phyloP scores from a whole-genome alignment of 2,888 invertebrate species.

The Didymodactylos carnosus region DNA sequence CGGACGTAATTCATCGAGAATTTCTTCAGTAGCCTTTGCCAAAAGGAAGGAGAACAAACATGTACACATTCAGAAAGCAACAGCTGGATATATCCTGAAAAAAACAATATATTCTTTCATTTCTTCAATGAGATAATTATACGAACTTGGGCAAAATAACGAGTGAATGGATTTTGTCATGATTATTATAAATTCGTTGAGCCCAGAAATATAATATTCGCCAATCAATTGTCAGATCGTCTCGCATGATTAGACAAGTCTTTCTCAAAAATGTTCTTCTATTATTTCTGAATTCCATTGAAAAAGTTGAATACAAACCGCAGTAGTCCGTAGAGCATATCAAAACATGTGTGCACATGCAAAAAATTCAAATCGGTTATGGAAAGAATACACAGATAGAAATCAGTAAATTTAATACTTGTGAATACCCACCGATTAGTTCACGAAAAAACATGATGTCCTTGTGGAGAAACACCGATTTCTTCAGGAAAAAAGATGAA shows the following conservation, averaged over 20 bases:
- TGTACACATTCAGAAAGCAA: not conserved
- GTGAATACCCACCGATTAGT: no score
- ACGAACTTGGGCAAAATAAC: not conserved
- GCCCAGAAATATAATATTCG: not conserved
- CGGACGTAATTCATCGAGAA: not conserved
- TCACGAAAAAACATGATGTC: no score
- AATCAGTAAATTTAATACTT: not conserved
- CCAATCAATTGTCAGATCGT: not conserved
- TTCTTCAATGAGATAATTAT: not conserved
- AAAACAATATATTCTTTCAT: not conserved
- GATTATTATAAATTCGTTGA: not conserved
- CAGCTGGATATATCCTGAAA: not conserved
- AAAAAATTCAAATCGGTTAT: not conserved
- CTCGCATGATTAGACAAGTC: not conserved
- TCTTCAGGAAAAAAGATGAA: no score
- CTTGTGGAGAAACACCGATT: no score
- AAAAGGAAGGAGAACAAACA: not conserved
- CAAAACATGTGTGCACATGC: not conserved
- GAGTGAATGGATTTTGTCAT: not conserved
- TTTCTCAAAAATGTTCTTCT: not conserved
- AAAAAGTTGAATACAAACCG: not conserved
- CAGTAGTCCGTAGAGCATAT: not conserved
- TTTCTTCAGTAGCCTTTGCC: not conserved
- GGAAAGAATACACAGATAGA: not conserved
- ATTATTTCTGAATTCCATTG: not conserved